Base-by-base conservation (phyloP, 2,888 invertebrate genomes). In the Eurois occulta region DNA sequence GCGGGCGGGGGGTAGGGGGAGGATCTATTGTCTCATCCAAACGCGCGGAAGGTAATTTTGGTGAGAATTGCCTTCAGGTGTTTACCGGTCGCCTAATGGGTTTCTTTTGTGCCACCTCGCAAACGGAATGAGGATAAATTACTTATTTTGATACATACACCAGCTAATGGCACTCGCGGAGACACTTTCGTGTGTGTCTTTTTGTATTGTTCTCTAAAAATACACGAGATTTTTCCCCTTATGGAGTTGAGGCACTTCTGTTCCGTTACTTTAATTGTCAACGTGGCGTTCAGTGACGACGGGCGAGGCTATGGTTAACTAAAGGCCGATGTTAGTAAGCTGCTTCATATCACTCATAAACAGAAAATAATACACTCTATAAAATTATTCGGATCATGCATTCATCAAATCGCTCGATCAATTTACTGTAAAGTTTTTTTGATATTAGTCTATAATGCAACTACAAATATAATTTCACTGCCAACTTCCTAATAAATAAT, bases 21-120 rank as follows among this genome's bases (percentile, higher is more conserved):
- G 64, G 24, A 43, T 28, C 38, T 71, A 81, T 86, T 88, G 88
- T 88, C 71, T 83, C 74, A 73, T 76, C 75, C 75, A 75, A 88
- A 85, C 81, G 81, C 79, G 81, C 77, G 77, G 76, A 88, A 87
- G 77, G 83, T 80, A 83, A 87, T 88, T 88, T 85, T 58, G 78
- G 77, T 71, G 69, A 78, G 88, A 86, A 86, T 83, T 83, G 87
- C 87, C 80, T 87, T 86, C 77, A 85, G 86, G 83, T 87, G 87
- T 87, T 87, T 85, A 87, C 89, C 80, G 78, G 85, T 75, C 66
- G 69, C 74, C 81, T 87, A 87, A 88, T 87, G 89, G 87, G 67
- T 85, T 84, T 88, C 85, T 84, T 85, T 87, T 88, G 88, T 87
- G 81, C 75, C 72, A 68, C 62, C 78, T 86, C 75, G 75, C 75